phyloP scores from a whole-genome alignment of 2,888 invertebrate species.

The Xanthia icteritia region DNA sequence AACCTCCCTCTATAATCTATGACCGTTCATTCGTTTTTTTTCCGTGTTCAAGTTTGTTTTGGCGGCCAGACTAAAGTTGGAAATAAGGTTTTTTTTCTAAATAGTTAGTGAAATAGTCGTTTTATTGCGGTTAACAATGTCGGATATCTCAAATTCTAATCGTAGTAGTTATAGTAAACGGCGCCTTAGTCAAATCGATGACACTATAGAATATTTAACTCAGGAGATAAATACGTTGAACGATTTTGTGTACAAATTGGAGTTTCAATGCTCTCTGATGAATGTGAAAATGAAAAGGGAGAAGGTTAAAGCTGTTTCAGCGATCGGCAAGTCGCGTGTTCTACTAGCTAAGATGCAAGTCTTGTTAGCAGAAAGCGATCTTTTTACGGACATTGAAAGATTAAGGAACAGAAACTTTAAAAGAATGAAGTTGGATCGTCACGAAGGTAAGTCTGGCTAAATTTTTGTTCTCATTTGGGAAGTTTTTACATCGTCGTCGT shows the following conservation, averaged over 20 bases:
- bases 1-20: not conserved
- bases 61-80: not conserved
- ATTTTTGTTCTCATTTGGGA: not conserved
- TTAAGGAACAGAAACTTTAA: slow-evolving; percentile 7
- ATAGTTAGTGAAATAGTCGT: not conserved
- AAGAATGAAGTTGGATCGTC: slow-evolving; percentile 6
- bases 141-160: not conserved
- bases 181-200: slow-evolving; percentile 37
- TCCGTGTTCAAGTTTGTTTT: not conserved
- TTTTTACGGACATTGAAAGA: slow-evolving; percentile 23
- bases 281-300: slow-evolving; percentile 45
- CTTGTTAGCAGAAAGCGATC: slow-evolving; percentile 36
- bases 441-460: slow-evolving; percentile 17
- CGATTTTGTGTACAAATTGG: slow-evolving; percentile 1
- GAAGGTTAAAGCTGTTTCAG: slow-evolving; percentile 40
- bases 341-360: slow-evolving; percentile 49
- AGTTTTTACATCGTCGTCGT: not conserved
- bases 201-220: slow-evolving; percentile 22
- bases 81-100: not conserved
- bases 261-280: slow-evolving; percentile 28
- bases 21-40: not conserved
- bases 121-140: slow-evolving; percentile 11
- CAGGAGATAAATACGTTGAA: not conserved
- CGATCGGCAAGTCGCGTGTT: slow-evolving; percentile 25
- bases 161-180: slow-evolving; percentile 16